These are phyloP conservation scores for Ennomos erosarius DNA, from an alignment of 2,888 invertebrate genomes.

Conservation along the genomic window DNA sequence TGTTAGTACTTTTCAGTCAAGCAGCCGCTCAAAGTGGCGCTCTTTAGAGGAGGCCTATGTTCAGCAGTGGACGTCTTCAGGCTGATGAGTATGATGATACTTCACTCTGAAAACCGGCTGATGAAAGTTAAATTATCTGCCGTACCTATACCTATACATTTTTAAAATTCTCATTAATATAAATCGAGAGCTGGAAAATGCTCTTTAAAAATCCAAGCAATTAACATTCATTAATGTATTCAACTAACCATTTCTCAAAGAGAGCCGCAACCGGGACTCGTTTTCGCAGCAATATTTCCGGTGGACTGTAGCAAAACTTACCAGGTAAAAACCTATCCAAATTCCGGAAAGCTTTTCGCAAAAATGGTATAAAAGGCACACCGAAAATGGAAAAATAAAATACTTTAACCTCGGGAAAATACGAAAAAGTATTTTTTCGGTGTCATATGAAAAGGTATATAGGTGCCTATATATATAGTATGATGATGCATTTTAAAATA, in stretches of 20 bases:
- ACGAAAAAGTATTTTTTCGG: neutral
- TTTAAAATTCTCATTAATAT: too few relatives aligned
- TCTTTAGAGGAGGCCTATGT: too few relatives aligned
- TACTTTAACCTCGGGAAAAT: constrained; percentile 5
- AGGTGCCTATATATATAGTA: neutral
- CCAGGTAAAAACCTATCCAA: constrained; percentile 18
- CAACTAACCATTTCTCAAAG: constrained; percentile 16
- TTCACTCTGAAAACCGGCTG: too few relatives aligned
- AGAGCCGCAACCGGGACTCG: constrained; percentile 11
- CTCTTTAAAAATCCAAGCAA: too few relatives aligned
- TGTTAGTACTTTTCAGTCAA: too few relatives aligned
- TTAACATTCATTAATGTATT: neutral
- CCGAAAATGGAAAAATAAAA: constrained; percentile 12
- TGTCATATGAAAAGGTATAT: neutral
- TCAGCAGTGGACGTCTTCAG: too few relatives aligned
- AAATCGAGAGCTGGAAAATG: too few relatives aligned
- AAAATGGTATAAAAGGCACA: constrained; percentile 19
- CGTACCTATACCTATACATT: too few relatives aligned
- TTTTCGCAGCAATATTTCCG: constrained; percentile 20
- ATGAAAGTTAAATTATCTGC: too few relatives aligned
- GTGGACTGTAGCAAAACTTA: constrained; percentile 14
- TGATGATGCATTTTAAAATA: neutral
- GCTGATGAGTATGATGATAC: too few relatives aligned
- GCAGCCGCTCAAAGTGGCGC: too few relatives aligned
- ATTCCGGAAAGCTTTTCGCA: constrained; percentile 17